A percentile compares a stretch with the other conserved stretches of the same genome.
phyloP scores from a whole-genome alignment of 2,888 invertebrate genomes.

The Heteromurus nitidus region DNA sequence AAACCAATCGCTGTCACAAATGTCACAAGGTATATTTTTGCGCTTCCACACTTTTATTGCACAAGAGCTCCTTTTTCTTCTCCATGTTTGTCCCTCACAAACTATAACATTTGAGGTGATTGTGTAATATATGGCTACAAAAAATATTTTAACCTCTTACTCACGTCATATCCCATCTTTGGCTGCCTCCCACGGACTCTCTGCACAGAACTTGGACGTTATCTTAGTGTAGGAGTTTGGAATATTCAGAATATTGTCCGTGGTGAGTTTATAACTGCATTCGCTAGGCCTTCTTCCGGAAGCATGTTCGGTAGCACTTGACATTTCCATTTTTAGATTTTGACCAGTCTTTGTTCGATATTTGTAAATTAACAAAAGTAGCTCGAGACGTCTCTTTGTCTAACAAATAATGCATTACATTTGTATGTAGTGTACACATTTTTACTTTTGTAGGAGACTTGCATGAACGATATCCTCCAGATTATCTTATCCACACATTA shows the following conservation, averaged over 20 bases:
- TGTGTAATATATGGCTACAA: background rate
- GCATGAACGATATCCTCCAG: too few species aligned
- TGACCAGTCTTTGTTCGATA: too few species aligned
- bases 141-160: slow-evolving; percentile 18
- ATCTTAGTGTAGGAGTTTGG: slow-evolving; percentile 73
- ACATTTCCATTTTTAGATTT: too few species aligned
- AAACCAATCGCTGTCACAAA: slow-evolving; percentile 73
- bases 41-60: too few species aligned
- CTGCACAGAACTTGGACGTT: slow-evolving; percentile 72
- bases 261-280: slow-evolving; percentile 69
- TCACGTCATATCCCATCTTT: slow-evolving; percentile 30
- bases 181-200: slow-evolving; percentile 58
- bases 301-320: slow-evolving; percentile 6
- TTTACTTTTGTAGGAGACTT: too few species aligned
- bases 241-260: slow-evolving; percentile 71
- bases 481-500: too few species aligned
- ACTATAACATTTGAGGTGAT: slow-evolving; percentile 7
- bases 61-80: background rate
- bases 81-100: background rate
- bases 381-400: too few species aligned
- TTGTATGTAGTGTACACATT: too few species aligned
- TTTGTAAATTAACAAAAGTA: too few species aligned
- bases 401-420: too few species aligned
- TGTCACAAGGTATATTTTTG: slow-evolving; percentile 70
- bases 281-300: slow-evolving; percentile 2